Conservation (phyloP, 1,140 invertebrate species). For the Pinna nobilis region DNA sequence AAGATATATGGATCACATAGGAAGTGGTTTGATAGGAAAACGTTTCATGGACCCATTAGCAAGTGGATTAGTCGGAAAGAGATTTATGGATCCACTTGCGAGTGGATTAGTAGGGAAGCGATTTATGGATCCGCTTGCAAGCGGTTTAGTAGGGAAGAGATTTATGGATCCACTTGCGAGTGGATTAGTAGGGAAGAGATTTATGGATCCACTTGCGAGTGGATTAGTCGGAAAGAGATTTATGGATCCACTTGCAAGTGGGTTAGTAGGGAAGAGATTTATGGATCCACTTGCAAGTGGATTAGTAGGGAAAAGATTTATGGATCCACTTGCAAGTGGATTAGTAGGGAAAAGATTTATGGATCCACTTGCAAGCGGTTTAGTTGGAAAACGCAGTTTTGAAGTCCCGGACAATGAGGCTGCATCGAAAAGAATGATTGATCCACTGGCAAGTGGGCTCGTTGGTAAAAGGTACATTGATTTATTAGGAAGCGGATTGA, state of each 20-base stretch:
- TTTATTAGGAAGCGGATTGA: slow-evolving; percentile 42
- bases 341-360: slow-evolving; percentile 56
- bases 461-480: slow-evolving; percentile 50
- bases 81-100: slow-evolving; percentile 36
- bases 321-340: slow-evolving; percentile 53
- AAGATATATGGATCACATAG: slow-evolving; percentile 41
- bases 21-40: slow-evolving; percentile 57
- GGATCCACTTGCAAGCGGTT: slow-evolving; percentile 51
- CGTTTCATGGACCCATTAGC: slow-evolving; percentile 47
- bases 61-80: slow-evolving; percentile 54
- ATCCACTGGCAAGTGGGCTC: slow-evolving; percentile 45
- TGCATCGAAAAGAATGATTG: slow-evolving; percentile 38
- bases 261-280: slow-evolving; percentile 39
- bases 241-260: slow-evolving; percentile 24
- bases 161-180: slow-evolving; percentile 40
- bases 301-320: slow-evolving; percentile 37
- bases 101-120: slow-evolving; percentile 41
- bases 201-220: slow-evolving; percentile 31
- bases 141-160: slow-evolving; percentile 32
- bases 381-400: slow-evolving; percentile 49
- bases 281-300: slow-evolving; percentile 26
- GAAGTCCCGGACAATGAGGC: slow-evolving; percentile 28
- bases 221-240: slow-evolving; percentile 46
- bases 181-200: slow-evolving; percentile 34
- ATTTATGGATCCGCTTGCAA: slow-evolving; percentile 19